phyloP scores from a whole-genome alignment of 1,140 invertebrate species.

The Micrasema longulum region DNA sequence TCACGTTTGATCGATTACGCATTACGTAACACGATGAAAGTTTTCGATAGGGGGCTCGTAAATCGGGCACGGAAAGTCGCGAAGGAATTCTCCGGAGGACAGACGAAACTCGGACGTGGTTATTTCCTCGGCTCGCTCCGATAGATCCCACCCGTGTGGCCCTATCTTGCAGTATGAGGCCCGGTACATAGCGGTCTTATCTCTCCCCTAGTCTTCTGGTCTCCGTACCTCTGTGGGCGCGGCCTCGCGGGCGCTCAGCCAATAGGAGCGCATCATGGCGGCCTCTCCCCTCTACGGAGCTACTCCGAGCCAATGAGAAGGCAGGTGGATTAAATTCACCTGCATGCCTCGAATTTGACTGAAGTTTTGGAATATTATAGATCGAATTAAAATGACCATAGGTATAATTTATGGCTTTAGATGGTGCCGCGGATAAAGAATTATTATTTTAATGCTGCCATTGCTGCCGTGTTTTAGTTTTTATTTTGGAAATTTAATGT shows the following conservation, averaged over 20 bases:
- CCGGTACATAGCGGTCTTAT: slow-evolving; percentile 23
- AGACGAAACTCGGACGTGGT: neutral
- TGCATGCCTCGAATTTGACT: slow-evolving; percentile 40
- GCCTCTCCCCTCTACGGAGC: slow-evolving; percentile 23
- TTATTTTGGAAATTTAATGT: slow-evolving; percentile 37
- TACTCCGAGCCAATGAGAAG: slow-evolving; percentile 12
- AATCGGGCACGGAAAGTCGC: neutral
- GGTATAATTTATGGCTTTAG: slow-evolving; percentile 51
- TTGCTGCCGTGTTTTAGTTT: slow-evolving; percentile 33
- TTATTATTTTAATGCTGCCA: slow-evolving; percentile 39
- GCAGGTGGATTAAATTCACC: slow-evolving; percentile 35
- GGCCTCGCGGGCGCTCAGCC: slow-evolving; percentile 9
- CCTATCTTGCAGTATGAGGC: slow-evolving; percentile 24
- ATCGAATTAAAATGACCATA: slow-evolving; percentile 53
- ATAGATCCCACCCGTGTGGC: slow-evolving; percentile 28
- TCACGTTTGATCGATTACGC: neutral
- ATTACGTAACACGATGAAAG: too few species aligned
- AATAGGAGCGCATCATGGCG: slow-evolving; percentile 47
- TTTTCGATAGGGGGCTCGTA: neutral
- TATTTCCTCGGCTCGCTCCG: neutral
- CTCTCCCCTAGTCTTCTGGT: slow-evolving; percentile 17
- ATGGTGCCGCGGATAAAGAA: slow-evolving; percentile 48
- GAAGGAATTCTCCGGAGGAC: slow-evolving; percentile 17
- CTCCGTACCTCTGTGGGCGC: slow-evolving; percentile 24
- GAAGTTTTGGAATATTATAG: slow-evolving; percentile 49